Base-by-base conservation (phyloP, 2,113 vertebrate species). In the Calyptommatus sinebrachiatus region DNA sequence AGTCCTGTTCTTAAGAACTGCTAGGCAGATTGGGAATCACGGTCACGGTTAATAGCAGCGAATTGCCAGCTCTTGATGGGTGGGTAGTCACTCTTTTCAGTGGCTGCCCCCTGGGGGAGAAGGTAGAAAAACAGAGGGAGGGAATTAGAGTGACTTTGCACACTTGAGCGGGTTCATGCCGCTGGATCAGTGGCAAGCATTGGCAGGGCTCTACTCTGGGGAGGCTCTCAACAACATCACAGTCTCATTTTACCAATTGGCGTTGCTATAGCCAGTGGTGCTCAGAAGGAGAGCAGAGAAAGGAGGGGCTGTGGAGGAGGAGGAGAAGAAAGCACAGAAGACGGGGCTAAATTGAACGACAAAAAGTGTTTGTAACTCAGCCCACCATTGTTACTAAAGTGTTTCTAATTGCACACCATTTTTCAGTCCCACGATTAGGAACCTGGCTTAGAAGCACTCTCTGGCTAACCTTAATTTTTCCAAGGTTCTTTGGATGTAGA, bases 71-170 rank as follows among this genome's bases (percentile, higher is more conserved):
- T 95, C 94, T 95, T 94, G 93, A 94, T 96, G 95, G 94, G 95
- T 95, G 94, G 95, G 94, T 95, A 95, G 94, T 95, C 95, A 95
- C 93, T 95, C 93, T 91, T 95, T 95, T 95, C 94, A 94, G 90
- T 95, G 94, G 94, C 90, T 95, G 90, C 94, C 95, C 95, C 95
- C 94, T 95, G 93, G 94, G 95, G 95, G 94, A 93, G 94, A 95
- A 95, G 95, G 94, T 95, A 95, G 95, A 94, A 95, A 95, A 95
- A 95, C 94, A 95, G 94, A 95, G 94, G 94, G 93, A 96, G 93
- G 94, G 95, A 95, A 95, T 95, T 95, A 95, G 94, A 95, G 93
- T 95, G 94, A 94, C 95, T 96, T 94, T 94, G 95, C 94, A 96
- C 94, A 95, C 93, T 86, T 91, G 95, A 95, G 93, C 94, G 92